Conservation (phyloP, 2,113 vertebrate species). For the Geococcyx californianus region DNA sequence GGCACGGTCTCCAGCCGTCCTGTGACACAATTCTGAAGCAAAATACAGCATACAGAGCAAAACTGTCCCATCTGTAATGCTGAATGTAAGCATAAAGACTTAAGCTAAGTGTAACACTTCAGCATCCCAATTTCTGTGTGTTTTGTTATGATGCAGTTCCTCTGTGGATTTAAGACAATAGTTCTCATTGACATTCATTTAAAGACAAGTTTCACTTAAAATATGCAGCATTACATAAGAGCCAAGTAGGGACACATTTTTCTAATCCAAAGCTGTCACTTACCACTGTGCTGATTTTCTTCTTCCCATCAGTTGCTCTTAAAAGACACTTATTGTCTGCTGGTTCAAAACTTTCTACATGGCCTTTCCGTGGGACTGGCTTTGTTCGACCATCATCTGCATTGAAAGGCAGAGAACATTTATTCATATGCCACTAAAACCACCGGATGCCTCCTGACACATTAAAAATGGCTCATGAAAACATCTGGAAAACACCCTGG, state of each 20-base stretch:
- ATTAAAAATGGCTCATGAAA: not conserved
- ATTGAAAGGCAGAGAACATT: not conserved
- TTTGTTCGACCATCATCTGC: slow-evolving; percentile 96
- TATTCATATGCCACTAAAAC: not conserved
- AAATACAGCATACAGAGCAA: not conserved
- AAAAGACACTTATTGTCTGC: slow-evolving; percentile 96
- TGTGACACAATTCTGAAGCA: not conserved
- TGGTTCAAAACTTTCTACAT: slow-evolving; percentile 86
- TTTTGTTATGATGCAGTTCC: not conserved
- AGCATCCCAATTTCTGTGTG: not conserved
- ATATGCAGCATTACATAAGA: not conserved
- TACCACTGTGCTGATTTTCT: slow-evolving; percentile 98
- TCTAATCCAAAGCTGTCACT: slow-evolving; percentile 26
- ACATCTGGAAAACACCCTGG: not conserved
- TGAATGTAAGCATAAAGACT: not conserved
- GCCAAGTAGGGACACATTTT: not conserved
- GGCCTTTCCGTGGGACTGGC: slow-evolving; percentile 90
- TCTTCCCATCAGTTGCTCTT: slow-evolving; percentile 96
- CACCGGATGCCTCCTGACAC: not conserved
- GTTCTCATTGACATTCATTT: not conserved
- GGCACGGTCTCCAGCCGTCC: not conserved
- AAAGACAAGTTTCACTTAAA: not conserved
- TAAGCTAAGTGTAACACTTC: not conserved
- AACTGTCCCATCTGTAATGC: not conserved
- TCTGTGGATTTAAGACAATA: not conserved